Evolutionary conservation across 2,113 vertebrate species (phyloP).

Genomic region (Lophura nycthemera): DNA sequence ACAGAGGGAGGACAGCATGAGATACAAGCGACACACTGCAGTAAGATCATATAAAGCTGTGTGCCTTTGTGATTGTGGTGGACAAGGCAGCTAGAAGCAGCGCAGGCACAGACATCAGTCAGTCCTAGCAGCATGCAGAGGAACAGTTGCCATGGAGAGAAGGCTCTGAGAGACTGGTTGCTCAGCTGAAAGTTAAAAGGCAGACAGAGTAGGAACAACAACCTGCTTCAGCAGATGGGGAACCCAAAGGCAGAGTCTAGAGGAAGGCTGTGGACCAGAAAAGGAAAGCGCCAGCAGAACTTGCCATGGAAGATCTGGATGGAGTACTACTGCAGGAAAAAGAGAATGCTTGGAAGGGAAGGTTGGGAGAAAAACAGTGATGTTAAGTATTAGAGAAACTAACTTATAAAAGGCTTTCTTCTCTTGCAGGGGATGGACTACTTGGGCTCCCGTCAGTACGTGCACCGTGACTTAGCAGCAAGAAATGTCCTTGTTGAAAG

Average conservation of each 20-base stretch:
- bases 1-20: neutral
- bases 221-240: neutral
- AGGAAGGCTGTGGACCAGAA: neutral
- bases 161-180: neutral
- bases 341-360: neutral
- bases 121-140: neutral
- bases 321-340: fast-evolving
- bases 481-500: constrained; percentile 96
- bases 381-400: neutral
- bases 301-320: neutral
- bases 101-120: fast-evolving
- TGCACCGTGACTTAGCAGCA: constrained; percentile 95
- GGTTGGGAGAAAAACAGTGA: fast-evolving
- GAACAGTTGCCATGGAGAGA: neutral
- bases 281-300: neutral
- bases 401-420: neutral
- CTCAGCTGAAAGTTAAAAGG: neutral
- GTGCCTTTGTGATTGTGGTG: neutral
- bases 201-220: neutral
- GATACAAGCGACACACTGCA: neutral
- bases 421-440: constrained; percentile 92
- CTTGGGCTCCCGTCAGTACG: constrained; percentile 90
- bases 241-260: neutral
- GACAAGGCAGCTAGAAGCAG: fast-evolving
- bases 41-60: fast-evolving